Evolutionary conservation across 1,140 invertebrate species (phyloP).

Genomic region (Heliothis virescens): DNA sequence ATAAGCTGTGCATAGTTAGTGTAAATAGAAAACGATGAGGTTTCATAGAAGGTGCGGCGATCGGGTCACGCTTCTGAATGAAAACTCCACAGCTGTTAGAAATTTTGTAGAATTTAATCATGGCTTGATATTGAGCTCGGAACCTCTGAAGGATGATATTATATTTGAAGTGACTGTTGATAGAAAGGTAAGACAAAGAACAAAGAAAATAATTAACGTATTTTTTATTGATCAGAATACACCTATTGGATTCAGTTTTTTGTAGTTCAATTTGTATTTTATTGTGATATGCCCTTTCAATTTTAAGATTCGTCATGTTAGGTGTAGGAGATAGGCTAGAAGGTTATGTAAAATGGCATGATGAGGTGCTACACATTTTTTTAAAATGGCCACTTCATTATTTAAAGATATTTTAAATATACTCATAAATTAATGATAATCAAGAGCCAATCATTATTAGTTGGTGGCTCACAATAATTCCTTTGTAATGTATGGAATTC

Average conservation of each 20-base stretch:
- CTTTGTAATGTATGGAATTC: no score
- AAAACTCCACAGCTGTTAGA: constrained; percentile 92
- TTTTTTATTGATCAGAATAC: background rate
- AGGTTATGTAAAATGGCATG: no score
- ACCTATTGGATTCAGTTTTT: background rate
- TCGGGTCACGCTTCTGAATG: constrained; percentile 92
- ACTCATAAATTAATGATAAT: no score
- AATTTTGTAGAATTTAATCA: constrained; percentile 93
- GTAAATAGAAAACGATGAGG: constrained; percentile 83
- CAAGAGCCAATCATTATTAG: no score
- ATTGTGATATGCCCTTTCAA: no score
- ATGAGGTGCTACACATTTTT: no score
- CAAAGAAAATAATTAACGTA: constrained; percentile 8
- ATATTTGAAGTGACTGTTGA: constrained; percentile 96
- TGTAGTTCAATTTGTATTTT: no score
- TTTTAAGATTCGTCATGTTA: no score
- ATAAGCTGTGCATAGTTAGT: constrained; percentile 28
- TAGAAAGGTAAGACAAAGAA: constrained; percentile 90
- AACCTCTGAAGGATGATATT: constrained; percentile 93
- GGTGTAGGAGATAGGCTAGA: no score
- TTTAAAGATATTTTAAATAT: no score
- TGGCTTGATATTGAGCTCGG: constrained; percentile 90
- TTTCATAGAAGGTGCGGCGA: constrained; percentile 94
- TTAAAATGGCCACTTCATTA: no score
- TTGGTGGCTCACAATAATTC: no score